phyloP scores from a whole-genome alignment of 2,888 invertebrate species.

The Agriopis aurantiaria region DNA sequence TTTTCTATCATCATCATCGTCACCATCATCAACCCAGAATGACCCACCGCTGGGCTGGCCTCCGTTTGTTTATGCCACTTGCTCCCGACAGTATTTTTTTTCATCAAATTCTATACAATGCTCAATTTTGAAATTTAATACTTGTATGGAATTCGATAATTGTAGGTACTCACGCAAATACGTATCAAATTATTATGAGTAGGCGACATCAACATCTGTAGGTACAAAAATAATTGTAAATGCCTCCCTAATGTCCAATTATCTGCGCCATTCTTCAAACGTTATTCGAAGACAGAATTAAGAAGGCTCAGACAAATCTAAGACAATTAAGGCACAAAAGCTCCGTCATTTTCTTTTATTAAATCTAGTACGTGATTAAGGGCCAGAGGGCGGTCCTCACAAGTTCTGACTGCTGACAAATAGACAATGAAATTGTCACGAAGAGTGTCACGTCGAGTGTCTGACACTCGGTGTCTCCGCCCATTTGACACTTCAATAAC shows the following conservation, averaged over 20 bases:
- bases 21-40: too few relatives aligned
- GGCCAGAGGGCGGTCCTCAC: slow-evolving; percentile 41
- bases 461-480: slow-evolving; percentile 60
- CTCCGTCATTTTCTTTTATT: slow-evolving; percentile 42
- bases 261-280: slow-evolving; percentile 14
- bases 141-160: too few relatives aligned
- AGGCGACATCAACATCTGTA: too few relatives aligned
- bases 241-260: slow-evolving; percentile 13
- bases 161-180: too few relatives aligned
- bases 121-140: too few relatives aligned
- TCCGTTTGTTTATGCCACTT: too few relatives aligned
- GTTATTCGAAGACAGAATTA: slow-evolving; percentile 19
- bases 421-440: slow-evolving; percentile 58
- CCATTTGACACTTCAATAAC: slow-evolving; percentile 52
- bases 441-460: slow-evolving; percentile 22
- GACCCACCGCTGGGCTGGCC: too few relatives aligned
- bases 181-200: too few relatives aligned
- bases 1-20: too few relatives aligned
- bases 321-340: slow-evolving; percentile 38
- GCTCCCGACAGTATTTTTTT: too few relatives aligned
- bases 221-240: neutral
- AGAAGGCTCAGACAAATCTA: slow-evolving; percentile 29
- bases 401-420: slow-evolving; percentile 58
- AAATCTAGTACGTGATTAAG: slow-evolving; percentile 46
- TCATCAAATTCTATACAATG: too few relatives aligned